A percentile compares a stretch with the other conserved stretches of the same genome.
These are phyloP conservation scores for Glareola pratincola DNA, from an alignment of 2,113 vertebrate genomes.

Conservation along the genomic window DNA sequence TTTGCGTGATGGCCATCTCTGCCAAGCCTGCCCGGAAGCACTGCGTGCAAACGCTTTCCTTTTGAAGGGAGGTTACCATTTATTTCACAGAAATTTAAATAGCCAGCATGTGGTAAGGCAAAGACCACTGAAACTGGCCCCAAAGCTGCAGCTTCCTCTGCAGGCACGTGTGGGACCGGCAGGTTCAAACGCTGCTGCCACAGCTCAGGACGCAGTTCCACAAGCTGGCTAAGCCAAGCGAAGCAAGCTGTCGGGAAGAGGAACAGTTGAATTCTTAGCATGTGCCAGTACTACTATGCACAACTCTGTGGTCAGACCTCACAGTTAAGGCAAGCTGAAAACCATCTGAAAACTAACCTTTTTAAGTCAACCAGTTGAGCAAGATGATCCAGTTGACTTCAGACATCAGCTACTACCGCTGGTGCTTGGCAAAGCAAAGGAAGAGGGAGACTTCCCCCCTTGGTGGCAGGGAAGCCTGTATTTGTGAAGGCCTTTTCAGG, in stretches of 20 bases:
- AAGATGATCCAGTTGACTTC: background rate
- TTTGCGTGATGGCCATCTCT: background rate
- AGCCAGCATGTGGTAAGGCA: background rate
- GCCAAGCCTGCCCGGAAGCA: background rate
- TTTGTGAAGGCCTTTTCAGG: background rate
- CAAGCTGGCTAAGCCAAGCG: background rate
- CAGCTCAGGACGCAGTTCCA: background rate
- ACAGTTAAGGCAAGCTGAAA: background rate
- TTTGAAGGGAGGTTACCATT: background rate
- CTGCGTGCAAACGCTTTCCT: background rate
- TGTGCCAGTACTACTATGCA: background rate
- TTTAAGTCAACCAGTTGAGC: background rate
- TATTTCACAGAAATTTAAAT: background rate
- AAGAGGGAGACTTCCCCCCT: background rate
- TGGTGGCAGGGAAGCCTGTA: background rate
- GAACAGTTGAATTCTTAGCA: fast-evolving
- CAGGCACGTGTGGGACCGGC: background rate
- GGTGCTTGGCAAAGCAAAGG: background rate
- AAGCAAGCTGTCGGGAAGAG: background rate
- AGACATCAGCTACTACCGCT: background rate
- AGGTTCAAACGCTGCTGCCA: background rate
- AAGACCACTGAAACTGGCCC: fast-evolving
- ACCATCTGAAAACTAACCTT: background rate
- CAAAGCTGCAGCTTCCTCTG: background rate
- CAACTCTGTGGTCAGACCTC: background rate